Base-by-base conservation (phyloP, 2,888 invertebrate genomes). In the Trilocha varians region DNA sequence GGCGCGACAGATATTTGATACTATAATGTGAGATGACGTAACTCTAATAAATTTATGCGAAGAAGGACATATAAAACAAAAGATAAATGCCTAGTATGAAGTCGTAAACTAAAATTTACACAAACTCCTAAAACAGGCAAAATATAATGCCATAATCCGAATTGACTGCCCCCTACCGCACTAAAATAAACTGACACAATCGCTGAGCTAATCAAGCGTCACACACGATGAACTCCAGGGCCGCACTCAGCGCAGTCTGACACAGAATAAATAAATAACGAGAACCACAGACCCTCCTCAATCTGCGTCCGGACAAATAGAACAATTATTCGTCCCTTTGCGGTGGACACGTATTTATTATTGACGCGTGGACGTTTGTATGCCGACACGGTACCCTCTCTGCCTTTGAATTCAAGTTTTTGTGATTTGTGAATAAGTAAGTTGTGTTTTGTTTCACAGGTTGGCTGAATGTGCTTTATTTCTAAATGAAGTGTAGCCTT, bases 251-350 rank as follows among this genome's bases (percentile, higher is more conserved):
- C 25, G 41, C 46, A 44, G 50, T n/a, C 56, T 52, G 61, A 61
- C 63, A 55, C 57, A 55, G 55, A 67, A 70, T 75, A 73, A 73
- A 78, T 78, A 79, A 78, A 74, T 72, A 61, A 70, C 55, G 53
- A 59, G 62, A 62, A 57, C 59, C 57, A 64, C 54, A 52, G 57
- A 72, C 77, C 78, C 74, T 73, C 53, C 59, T 74, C 72, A 72
- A 67, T 66, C 66, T 58, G 44, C 51, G 53, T 54, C 55, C 60
- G 64, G 65, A 69, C 73, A 78, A 77, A 79, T 76, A 73, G 73
- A 75, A 78, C 79, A 80, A 82, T 82, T 79, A 79, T 73, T 71
- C 68, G 61, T 59, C 69, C 76, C 67, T 66, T 65, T 70, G 72
- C 55, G 62, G 69, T 55, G 50, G 57, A 58, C 64, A 58, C 52